Percentiles rank a stretch among this genome's conserved stretches.
These are phyloP conservation scores for Dryococelus australis DNA, from an alignment of 2,888 invertebrate genomes.

Conservation along the genomic window DNA sequence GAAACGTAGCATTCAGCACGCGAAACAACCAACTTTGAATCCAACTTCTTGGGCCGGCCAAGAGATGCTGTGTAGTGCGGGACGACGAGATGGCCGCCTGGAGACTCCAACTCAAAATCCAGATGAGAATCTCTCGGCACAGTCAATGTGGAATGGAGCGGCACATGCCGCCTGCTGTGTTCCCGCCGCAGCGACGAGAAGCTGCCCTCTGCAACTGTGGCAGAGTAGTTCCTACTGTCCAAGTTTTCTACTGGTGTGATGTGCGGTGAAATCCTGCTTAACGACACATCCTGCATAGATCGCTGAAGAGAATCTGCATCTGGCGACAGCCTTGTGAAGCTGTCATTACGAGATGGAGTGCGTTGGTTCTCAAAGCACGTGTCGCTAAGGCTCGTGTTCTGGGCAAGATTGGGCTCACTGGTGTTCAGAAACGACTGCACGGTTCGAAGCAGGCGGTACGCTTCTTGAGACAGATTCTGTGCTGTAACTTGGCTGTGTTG, in stretches of 20 bases:
- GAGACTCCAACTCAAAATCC: neutral
- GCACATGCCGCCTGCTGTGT: neutral
- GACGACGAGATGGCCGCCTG: neutral
- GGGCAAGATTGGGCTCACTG: slow-evolving; percentile 67
- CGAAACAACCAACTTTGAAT: neutral
- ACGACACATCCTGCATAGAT: neutral
- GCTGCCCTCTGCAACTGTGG: neutral
- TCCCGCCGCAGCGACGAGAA: neutral
- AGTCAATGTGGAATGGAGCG: neutral
- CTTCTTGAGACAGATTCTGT: slow-evolving; percentile 72
- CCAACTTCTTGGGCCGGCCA: slow-evolving; percentile 11
- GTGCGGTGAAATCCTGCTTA: neutral
- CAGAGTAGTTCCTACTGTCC: neutral
- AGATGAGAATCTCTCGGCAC: neutral
- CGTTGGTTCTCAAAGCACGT: neutral
- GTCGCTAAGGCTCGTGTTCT: slow-evolving; percentile 47
- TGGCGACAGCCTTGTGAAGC: neutral
- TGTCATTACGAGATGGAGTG: neutral
- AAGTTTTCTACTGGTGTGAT: neutral
- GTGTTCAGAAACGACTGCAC: slow-evolving; percentile 70
- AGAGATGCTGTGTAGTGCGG: slow-evolving; percentile 32
- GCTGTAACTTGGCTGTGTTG: slow-evolving; percentile 61
- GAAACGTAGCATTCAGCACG: neutral
- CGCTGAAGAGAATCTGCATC: neutral
- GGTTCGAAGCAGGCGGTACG: slow-evolving; percentile 68